These are phyloP conservation scores for Anguilla obscura DNA, from an alignment of 2,797 vertebrate species.

Conservation along the genomic window DNA sequence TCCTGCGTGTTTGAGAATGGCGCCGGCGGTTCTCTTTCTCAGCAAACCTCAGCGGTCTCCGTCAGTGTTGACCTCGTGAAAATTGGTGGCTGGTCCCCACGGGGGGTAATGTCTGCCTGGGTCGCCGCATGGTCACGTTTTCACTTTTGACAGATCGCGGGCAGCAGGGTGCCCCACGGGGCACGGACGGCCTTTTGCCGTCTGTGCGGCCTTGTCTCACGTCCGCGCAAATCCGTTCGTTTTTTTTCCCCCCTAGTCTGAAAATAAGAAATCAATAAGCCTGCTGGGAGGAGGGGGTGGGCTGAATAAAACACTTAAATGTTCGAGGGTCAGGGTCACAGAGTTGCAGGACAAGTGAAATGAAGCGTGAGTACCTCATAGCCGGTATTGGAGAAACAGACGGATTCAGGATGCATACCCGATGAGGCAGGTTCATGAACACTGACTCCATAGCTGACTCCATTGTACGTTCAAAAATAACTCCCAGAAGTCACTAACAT, in stretches of 20 bases:
- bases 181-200: not conserved
- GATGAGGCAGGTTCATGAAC: not conserved
- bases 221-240: not conserved
- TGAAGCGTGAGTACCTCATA: not conserved
- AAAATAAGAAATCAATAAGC: not conserved
- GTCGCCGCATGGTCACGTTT: slow-evolving; percentile 57
- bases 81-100: slow-evolving; percentile 65
- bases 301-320: slow-evolving; percentile 1
- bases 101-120: slow-evolving; percentile 45
- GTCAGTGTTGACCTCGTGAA: slow-evolving; percentile 71
- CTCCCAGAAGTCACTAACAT: not conserved
- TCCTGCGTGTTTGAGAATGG: slow-evolving; percentile 54
- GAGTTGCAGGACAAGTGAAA: not conserved
- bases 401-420: not conserved
- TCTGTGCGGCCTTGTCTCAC: not conserved
- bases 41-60: slow-evolving; percentile 58
- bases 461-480: not conserved
- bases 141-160: slow-evolving; percentile 43
- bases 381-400: not conserved
- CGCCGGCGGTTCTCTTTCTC: slow-evolving; percentile 44
- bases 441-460: too few species aligned
- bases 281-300: not conserved
- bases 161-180: not conserved
- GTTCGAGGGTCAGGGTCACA: not conserved
- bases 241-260: not conserved